phyloP scores from a whole-genome alignment of 2,113 vertebrate species.

The Syngnathus scovelli region DNA sequence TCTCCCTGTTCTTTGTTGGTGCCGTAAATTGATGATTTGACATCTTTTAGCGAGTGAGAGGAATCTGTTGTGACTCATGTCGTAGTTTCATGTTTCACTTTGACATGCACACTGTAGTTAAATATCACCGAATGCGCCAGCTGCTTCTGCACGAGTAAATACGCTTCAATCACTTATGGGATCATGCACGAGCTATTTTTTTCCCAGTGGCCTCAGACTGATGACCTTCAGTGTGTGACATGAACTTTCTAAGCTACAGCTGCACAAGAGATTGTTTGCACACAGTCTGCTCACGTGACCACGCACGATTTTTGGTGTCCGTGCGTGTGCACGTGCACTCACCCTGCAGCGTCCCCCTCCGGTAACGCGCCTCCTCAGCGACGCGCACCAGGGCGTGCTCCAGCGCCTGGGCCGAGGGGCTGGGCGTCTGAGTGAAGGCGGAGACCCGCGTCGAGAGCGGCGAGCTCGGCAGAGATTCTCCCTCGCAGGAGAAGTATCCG shows the following conservation, averaged over 20 bases:
- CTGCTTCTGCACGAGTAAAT: neutral
- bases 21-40: neutral
- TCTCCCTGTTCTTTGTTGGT: neutral
- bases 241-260: neutral
- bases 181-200: neutral
- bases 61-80: neutral
- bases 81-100: neutral
- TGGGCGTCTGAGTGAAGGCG: slow-evolving; percentile 86
- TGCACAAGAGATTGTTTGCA: neutral
- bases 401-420: slow-evolving; percentile 76
- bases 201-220: neutral
- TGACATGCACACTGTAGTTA: neutral
- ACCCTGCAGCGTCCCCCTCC: slow-evolving; percentile 45
- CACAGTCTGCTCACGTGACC: neutral
- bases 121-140: neutral
- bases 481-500: slow-evolving; percentile 89
- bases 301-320: neutral
- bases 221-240: neutral
- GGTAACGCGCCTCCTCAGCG: slow-evolving; percentile 35
- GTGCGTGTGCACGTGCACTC: slow-evolving; percentile 35
- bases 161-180: too few relatives aligned
- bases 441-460: slow-evolving; percentile 47
- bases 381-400: slow-evolving; percentile 57
- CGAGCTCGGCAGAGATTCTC: slow-evolving; percentile 77
- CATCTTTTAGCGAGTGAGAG: neutral